Evolutionary conservation across 2,888 invertebrate species (phyloP).

Genomic region (Papilio elwesi): DNA sequence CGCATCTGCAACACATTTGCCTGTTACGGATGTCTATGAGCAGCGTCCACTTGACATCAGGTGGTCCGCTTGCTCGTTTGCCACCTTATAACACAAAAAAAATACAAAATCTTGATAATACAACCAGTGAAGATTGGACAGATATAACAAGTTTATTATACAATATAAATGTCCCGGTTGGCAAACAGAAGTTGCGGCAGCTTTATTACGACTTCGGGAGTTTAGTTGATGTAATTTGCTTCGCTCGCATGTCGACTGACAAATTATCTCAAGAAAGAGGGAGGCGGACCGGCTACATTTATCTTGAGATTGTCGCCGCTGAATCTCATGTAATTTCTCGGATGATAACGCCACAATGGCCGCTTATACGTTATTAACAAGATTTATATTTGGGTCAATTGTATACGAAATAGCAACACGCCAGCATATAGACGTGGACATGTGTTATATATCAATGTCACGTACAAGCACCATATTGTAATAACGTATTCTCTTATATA

Average conservation of each 20-base stretch:
- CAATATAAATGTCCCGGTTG: conserved; percentile 3
- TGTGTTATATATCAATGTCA: neutral
- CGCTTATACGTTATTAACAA: conserved; percentile 15
- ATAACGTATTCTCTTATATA: neutral
- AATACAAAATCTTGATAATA: too few relatives aligned
- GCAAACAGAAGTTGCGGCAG: conserved; percentile 8
- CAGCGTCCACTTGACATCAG: too few relatives aligned
- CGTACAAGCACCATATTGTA: neutral
- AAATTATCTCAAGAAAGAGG: conserved; percentile 17
- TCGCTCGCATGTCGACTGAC: conserved; percentile 16
- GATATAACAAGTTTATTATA: conserved; percentile 3
- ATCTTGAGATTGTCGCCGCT: conserved; percentile 16
- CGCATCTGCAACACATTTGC: too few relatives aligned
- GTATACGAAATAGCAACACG: neutral
- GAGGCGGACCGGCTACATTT: conserved; percentile 5
- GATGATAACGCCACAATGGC: conserved; percentile 17
- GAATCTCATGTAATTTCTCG: conserved; percentile 16
- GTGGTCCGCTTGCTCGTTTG: too few relatives aligned
- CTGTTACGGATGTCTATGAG: too few relatives aligned
- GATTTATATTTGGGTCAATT: conserved; percentile 20
- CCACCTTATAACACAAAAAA: too few relatives aligned
- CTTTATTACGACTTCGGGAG: conserved; percentile 5
- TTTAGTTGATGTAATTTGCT: conserved; percentile 11
- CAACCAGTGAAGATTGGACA: neutral
- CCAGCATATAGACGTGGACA: neutral